Percentiles rank a stretch among this genome's conserved stretches.
Conservation (phyloP, 2,113 vertebrate genomes). For the Coturnix japonica region DNA sequence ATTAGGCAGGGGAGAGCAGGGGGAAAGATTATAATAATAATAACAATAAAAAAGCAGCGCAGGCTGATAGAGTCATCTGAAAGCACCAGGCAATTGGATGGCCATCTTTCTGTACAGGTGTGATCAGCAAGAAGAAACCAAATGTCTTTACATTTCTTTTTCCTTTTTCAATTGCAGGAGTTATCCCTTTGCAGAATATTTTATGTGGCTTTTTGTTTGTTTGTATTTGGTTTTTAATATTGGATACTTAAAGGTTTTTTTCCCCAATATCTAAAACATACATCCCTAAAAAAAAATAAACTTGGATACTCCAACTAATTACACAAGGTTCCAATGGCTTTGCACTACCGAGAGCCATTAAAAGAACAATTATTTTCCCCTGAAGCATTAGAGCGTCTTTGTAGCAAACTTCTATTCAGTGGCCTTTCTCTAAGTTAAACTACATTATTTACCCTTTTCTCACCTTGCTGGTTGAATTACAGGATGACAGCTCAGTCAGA, state of each 20-base stretch:
- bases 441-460: background rate
- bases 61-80: background rate
- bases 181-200: background rate
- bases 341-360: background rate
- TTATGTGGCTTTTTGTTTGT: background rate
- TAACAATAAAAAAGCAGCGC: background rate
- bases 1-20: background rate
- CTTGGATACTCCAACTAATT: background rate
- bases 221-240: no score
- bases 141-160: background rate
- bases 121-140: slow-evolving; percentile 4
- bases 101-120: background rate
- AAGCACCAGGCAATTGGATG: slow-evolving; percentile 20
- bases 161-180: background rate
- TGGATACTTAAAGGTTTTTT: background rate
- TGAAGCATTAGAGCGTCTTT: background rate
- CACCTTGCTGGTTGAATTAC: background rate
- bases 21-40: background rate
- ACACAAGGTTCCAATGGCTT: background rate
- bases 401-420: background rate
- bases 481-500: background rate
- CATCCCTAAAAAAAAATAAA: background rate
- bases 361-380: background rate
- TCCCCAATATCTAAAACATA: background rate
- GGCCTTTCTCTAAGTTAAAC: background rate